These are phyloP conservation scores for Drosophila sturtevanti DNA, from an alignment of 1,140 invertebrate genomes.

Conservation along the genomic window DNA sequence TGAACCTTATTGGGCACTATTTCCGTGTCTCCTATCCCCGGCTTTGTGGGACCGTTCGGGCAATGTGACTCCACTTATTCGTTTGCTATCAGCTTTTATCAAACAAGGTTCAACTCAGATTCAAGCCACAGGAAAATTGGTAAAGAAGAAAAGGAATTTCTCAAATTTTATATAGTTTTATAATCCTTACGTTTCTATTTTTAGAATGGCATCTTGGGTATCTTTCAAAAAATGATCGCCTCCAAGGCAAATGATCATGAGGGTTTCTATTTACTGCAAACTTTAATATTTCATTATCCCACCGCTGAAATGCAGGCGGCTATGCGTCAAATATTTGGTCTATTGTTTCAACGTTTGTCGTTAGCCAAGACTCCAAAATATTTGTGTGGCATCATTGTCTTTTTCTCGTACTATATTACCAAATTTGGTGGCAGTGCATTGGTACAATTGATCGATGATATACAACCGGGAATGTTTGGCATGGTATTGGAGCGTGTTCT, in stretches of 20 bases:
- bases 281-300: conserved; percentile 89
- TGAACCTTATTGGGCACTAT: conserved; percentile 93
- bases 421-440: conserved; percentile 89
- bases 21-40: conserved; percentile 93
- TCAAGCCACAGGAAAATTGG: conserved; percentile 87
- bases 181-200: neutral
- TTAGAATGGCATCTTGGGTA: conserved; percentile 93
- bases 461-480: conserved; percentile 96
- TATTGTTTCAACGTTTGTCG: conserved; percentile 95
- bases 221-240: conserved; percentile 98
- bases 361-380: conserved; percentile 97
- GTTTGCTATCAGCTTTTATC: conserved; percentile 94
- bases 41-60: conserved; percentile 95
- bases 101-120: conserved; percentile 89
- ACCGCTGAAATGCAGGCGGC: conserved; percentile 88
- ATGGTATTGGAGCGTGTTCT: conserved; percentile 96
- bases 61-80: conserved; percentile 95
- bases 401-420: conserved; percentile 93
- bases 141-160: conserved; percentile 62
- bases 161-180: neutral
- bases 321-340: conserved; percentile 93
- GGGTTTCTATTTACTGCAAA: conserved; percentile 95
- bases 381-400: conserved; percentile 93
- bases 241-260: conserved; percentile 98
- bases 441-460: conserved; percentile 91